These are phyloP conservation scores for Myotis lucifugus DNA, from an alignment of 2,113 vertebrate species.

Conservation along the genomic window DNA sequence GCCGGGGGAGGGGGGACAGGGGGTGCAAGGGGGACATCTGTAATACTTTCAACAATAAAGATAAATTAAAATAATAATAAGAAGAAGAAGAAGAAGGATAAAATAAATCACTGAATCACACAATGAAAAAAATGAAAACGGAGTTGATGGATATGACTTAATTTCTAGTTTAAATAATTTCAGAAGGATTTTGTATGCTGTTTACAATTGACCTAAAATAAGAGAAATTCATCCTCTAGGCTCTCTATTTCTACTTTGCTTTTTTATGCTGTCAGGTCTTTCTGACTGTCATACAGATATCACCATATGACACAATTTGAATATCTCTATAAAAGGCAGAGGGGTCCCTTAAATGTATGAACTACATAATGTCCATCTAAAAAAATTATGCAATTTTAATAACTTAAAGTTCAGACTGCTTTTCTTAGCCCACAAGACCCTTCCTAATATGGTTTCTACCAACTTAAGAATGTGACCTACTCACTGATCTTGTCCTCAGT, in stretches of 20 bases:
- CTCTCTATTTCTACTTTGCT: background rate
- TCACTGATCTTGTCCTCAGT: background rate
- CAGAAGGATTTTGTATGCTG: background rate
- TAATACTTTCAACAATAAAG: too few species aligned
- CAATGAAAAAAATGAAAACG: slow-evolving; percentile 33
- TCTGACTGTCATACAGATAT: background rate
- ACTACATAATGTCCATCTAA: background rate
- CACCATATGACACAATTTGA: background rate
- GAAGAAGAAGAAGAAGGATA: too few species aligned
- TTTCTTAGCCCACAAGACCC: background rate
- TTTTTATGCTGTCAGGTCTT: background rate
- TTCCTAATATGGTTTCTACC: background rate
- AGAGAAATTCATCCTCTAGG: background rate
- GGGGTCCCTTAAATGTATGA: background rate
- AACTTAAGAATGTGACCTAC: background rate
- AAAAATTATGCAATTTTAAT: background rate
- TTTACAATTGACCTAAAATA: background rate
- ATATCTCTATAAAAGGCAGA: background rate
- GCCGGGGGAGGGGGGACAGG: fast-evolving
- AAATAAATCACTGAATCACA: background rate
- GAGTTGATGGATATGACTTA: background rate
- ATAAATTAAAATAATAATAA: too few species aligned
- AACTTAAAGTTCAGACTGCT: background rate
- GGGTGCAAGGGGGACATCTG: too few species aligned
- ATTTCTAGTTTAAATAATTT: slow-evolving; percentile 34